A percentile compares a stretch with the other conserved stretches of the same genome.
phyloP scores from a whole-genome alignment of 2,888 invertebrate genomes.

The Agapostemon virescens region DNA sequence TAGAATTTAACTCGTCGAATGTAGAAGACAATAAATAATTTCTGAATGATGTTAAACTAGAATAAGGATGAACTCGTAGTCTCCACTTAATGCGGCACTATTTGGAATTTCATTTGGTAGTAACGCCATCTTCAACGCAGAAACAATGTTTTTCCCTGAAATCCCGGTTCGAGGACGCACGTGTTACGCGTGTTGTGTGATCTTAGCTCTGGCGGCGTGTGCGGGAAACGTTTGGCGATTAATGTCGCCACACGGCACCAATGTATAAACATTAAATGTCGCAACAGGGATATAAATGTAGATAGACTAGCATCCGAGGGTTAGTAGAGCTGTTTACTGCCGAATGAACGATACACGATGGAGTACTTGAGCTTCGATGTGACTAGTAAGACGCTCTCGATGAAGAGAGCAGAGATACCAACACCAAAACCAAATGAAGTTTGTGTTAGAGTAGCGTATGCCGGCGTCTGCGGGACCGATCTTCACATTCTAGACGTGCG shows the following conservation, averaged over 20 bases:
- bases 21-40: not conserved
- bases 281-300: conserved; percentile 42
- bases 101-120: not conserved
- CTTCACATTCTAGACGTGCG: conserved; percentile 86
- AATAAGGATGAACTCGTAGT: not conserved
- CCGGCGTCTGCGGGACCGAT: conserved; percentile 89
- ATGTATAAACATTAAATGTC: conserved; percentile 39
- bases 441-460: conserved; percentile 85
- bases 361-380: conserved; percentile 76
- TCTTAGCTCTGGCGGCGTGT: not conserved
- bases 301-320: not conserved
- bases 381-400: conserved; percentile 64
- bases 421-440: conserved; percentile 81
- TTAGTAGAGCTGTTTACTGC: conserved; percentile 24
- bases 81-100: not conserved
- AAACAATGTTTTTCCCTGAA: not conserved
- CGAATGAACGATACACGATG: conserved; percentile 61
- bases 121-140: not conserved
- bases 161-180: not conserved
- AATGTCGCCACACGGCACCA: conserved; percentile 54
- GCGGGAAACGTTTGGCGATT: conserved; percentile 29
- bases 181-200: no score
- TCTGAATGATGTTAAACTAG: not conserved
- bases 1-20: no score
- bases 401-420: conserved; percentile 70